phyloP scores from a whole-genome alignment of 2,113 vertebrate species.

The Aix galericulata region DNA sequence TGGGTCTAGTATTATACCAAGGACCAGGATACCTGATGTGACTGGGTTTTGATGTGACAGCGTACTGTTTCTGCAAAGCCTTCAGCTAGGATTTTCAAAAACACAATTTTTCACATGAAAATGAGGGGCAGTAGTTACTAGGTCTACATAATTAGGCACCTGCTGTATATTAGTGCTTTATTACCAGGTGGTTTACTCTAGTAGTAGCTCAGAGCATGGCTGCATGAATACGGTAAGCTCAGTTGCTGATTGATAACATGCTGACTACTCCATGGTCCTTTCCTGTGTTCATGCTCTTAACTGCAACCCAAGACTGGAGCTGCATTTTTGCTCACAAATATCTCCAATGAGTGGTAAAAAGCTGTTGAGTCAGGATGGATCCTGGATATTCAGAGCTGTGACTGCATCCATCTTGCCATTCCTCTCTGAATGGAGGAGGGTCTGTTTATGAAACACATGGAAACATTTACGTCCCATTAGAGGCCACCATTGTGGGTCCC shows the following conservation, averaged over 20 bases:
- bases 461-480: not conserved
- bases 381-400: not conserved
- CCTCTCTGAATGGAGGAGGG: not conserved
- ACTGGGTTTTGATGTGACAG: constrained; percentile 47
- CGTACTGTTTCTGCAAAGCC: constrained; percentile 12
- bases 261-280: not conserved
- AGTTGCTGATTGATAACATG: not conserved
- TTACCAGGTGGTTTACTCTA: not conserved
- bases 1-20: constrained; percentile 19
- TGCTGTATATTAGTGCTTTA: constrained; percentile 25
- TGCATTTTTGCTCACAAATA: accelerated
- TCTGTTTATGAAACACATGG: not conserved
- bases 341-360: not conserved
- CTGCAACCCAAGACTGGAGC: not conserved
- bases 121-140: constrained; percentile 27
- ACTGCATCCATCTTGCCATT: not conserved
- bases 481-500: not conserved
- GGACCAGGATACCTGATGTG: constrained; percentile 27
- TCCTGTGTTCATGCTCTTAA: accelerated
- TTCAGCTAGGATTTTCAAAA: constrained; percentile 36
- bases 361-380: not conserved
- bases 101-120: not conserved
- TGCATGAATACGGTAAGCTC: not conserved
- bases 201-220: not conserved
- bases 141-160: not conserved